Evolutionary conservation across 2,888 invertebrate genomes (phyloP), one percentile per base, ranked within the genome.

Genomic region (Caenorhabditis sp.): DNA sequence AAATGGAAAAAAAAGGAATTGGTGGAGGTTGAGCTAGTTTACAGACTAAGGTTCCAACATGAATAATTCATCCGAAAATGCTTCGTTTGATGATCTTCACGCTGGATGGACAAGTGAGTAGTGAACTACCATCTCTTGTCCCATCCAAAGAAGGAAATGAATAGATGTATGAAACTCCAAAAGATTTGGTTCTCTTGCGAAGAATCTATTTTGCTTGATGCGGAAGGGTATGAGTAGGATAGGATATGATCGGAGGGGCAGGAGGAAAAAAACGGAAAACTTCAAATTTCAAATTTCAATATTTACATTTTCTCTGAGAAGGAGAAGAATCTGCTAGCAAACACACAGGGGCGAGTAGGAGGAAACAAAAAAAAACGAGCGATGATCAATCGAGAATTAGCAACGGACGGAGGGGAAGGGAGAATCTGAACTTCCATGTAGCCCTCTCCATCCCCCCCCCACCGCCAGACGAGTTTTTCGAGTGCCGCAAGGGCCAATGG

Each of bases 71-170:
- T 76, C 5, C 2, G 64, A n/a, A 65, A 26, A 47, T 47, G 61
- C 61, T 40, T 20, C 56, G 62, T 53, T 76, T 68, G 51, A 68
- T 76, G 68, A 67, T 68, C 68, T 76, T 76, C 68, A 76, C 53
- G 68, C 61, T 74, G 13, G 40, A 37, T 60, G 65, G 47, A 40
- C 35, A 64, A 51, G 28, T 32, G 32, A 32, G 9, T 4, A 32
- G 0, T 58, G 56, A 72, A 64, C 71, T 71, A 64, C 62, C 62
- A 64, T 71, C 44, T 53, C 53, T 44, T 53, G 22, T 0, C 1
- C 15, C 35, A 44, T 69, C 15, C 24, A 56, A 26, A 50, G 44
- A 40, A 62, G 51, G 26, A 68, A 44, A 24, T n/a, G 51, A 55
- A 40, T 26, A 51, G 71, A 71, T 71, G 71, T 44, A 69, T 70